These are phyloP conservation scores for Drosophila demipolita DNA, from an alignment of 2,888 invertebrate genomes.

Conservation along the genomic window DNA sequence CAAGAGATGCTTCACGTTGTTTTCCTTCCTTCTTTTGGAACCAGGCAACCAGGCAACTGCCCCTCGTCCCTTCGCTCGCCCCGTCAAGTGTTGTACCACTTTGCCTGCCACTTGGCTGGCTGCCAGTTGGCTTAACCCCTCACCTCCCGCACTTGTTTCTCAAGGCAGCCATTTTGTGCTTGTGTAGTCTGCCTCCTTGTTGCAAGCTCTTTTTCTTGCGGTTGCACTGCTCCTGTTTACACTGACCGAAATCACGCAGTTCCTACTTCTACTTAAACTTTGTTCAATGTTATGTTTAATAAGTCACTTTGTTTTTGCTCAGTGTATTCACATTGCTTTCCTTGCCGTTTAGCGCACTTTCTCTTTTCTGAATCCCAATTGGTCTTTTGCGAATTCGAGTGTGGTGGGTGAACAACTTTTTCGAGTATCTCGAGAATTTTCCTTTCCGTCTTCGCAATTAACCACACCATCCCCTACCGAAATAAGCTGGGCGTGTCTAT, in stretches of 20 bases:
- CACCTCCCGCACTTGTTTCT: slow-evolving; percentile 28
- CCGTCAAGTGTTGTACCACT: background rate
- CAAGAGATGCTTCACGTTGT: slow-evolving; percentile 42
- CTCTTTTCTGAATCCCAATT: slow-evolving; percentile 15
- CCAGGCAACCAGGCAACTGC: background rate
- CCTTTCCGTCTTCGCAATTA: slow-evolving; percentile 38
- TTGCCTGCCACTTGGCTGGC: slow-evolving; percentile 37
- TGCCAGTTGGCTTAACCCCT: slow-evolving; percentile 44
- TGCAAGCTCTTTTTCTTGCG: slow-evolving; percentile 45
- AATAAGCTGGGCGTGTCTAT: slow-evolving; percentile 42
- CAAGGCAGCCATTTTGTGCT: slow-evolving; percentile 53
- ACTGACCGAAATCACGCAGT: background rate
- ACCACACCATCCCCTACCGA: background rate
- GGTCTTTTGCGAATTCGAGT: slow-evolving; percentile 1
- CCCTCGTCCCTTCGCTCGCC: background rate
- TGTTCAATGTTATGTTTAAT: background rate
- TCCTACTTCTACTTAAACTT: background rate
- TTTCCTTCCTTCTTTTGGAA: slow-evolving; percentile 9
- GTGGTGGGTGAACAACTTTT: slow-evolving; percentile 1
- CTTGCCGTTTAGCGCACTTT: slow-evolving; percentile 29
- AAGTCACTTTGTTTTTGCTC: background rate
- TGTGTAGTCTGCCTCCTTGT: slow-evolving; percentile 35
- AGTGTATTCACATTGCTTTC: slow-evolving; percentile 11
- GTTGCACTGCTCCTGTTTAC: slow-evolving; percentile 35
- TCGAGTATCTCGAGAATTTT: slow-evolving; percentile 15